phyloP scores from a whole-genome alignment of 2,113 vertebrate species.

The Mobula birostris region DNA sequence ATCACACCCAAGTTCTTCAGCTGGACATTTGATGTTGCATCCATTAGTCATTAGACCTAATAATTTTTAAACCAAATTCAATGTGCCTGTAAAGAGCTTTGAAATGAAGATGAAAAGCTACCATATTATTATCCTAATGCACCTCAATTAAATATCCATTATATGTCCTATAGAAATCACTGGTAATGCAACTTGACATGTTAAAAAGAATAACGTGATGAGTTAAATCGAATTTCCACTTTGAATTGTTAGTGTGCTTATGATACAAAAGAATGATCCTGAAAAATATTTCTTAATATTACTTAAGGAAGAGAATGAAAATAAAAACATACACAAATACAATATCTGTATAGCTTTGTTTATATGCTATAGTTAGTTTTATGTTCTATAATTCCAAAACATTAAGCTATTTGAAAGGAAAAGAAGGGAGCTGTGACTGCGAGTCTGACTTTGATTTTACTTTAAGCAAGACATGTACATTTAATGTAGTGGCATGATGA shows the following conservation, averaged over 20 bases:
- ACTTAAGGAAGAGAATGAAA: background rate
- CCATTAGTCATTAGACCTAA: constrained; percentile 10
- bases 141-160: constrained; percentile 19
- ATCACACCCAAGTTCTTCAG: background rate
- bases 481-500: no score
- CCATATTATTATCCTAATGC: constrained; percentile 19
- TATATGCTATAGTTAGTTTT: no score
- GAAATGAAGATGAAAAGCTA: constrained; percentile 20
- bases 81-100: background rate
- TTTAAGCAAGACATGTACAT: no score
- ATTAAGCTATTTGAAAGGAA: no score
- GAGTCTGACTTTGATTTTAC: no score
- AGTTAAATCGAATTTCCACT: background rate
- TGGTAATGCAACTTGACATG: background rate
- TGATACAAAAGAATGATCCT: background rate
- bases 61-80: background rate
- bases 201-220: background rate
- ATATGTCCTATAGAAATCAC: background rate
- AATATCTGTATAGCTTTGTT: background rate
- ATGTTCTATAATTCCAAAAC: no score
- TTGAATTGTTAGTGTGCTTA: background rate
- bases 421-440: no score
- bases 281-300: background rate
- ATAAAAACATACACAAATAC: background rate
- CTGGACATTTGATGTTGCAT: constrained; percentile 33